Evolutionary conservation across 2,888 invertebrate species (phyloP).

Genomic region (Pterobdella sp.): DNA sequence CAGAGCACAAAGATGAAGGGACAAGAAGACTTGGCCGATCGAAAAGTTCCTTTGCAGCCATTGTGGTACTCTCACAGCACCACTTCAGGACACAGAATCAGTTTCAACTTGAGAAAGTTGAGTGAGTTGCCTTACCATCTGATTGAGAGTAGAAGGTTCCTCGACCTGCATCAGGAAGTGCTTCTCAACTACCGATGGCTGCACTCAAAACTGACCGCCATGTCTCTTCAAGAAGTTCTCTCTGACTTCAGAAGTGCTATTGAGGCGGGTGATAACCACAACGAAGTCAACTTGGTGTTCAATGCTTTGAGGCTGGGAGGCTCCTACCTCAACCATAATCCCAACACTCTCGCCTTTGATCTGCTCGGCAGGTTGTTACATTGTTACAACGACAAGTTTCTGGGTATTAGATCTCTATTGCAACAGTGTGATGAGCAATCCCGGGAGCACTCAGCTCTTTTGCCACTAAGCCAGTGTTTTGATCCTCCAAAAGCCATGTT

Average conservation of each 20-base stretch:
- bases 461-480: constrained; percentile 39
- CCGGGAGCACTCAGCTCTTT: constrained; percentile 58
- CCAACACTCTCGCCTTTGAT: constrained; percentile 67
- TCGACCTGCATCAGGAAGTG: constrained; percentile 80
- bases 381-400: constrained; percentile 64
- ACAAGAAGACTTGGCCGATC: constrained; percentile 39
- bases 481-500: constrained; percentile 38
- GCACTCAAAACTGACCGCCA: constrained; percentile 83
- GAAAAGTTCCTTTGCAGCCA: constrained; percentile 45
- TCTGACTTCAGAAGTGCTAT: constrained; percentile 64
- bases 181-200: constrained; percentile 94
- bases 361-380: constrained; percentile 83
- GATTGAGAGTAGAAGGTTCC: constrained; percentile 54
- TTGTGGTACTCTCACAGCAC: constrained; percentile 38
- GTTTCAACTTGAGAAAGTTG: constrained; percentile 45
- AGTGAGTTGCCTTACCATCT: constrained; percentile 45
- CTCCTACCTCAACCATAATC: constrained; percentile 38
- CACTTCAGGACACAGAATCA: constrained; percentile 24
- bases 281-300: constrained; percentile 34
- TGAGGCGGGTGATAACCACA: constrained; percentile 30
- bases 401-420: constrained; percentile 72
- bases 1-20: constrained; percentile 35
- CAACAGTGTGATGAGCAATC: constrained; percentile 79
- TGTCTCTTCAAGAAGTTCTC: constrained; percentile 85
- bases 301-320: constrained; percentile 38